A percentile compares a stretch with the other conserved stretches of the same genome.
Conservation (phyloP, 2,797 vertebrate genomes). For the Tinamus major region DNA sequence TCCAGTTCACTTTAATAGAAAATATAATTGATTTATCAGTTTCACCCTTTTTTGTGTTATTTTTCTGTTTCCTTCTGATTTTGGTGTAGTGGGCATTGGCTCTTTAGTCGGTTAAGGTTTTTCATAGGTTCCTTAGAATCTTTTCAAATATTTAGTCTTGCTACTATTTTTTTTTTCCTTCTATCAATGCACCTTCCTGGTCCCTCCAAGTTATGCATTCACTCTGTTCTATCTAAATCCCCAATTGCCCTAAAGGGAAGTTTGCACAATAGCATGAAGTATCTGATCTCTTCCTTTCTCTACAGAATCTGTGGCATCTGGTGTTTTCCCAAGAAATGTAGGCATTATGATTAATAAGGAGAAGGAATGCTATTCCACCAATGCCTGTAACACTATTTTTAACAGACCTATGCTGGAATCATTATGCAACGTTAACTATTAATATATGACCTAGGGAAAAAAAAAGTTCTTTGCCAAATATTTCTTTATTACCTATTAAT, state of each 20-base stretch:
- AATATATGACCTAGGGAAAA: background rate
- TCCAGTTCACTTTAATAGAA: background rate
- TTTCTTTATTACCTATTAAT: background rate
- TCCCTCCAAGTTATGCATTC: background rate
- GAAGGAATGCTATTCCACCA: background rate
- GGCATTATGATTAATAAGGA: rapidly evolving
- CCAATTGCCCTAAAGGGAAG: background rate
- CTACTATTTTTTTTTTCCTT: no score
- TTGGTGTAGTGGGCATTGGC: background rate
- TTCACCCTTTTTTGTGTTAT: background rate
- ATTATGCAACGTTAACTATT: background rate
- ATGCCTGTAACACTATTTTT: background rate
- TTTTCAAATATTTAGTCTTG: background rate
- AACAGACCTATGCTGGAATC: background rate
- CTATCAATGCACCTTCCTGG: background rate
- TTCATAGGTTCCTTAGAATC: background rate
- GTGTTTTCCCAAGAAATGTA: background rate
- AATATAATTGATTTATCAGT: background rate
- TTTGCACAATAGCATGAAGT: background rate
- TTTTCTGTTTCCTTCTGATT: background rate
- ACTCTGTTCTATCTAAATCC: background rate
- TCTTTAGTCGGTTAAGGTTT: background rate
- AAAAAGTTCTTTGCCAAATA: background rate
- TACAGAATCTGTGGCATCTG: background rate
- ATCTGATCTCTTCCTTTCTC: background rate